Evolutionary conservation across 2,888 invertebrate species (phyloP).

Genomic region (Acronicta psi): DNA sequence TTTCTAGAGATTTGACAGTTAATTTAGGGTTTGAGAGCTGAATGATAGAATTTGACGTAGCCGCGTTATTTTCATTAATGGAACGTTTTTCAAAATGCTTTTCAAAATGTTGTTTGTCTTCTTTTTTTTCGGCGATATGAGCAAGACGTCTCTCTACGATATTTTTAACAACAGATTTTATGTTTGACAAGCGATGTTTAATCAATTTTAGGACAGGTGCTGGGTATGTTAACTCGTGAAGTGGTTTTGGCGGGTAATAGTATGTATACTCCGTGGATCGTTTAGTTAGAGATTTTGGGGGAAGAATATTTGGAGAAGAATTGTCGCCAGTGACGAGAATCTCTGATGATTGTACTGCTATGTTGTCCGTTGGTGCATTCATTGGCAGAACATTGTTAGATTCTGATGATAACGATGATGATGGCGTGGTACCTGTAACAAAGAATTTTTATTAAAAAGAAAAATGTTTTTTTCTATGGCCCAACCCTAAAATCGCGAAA

Average conservation of each 20-base stretch:
- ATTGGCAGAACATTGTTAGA: slow-evolving; percentile 38
- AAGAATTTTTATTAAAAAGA: background rate
- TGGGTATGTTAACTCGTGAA: slow-evolving; percentile 37
- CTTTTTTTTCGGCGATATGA: slow-evolving; percentile 43
- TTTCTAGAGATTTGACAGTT: slow-evolving; percentile 41
- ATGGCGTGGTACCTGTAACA: slow-evolving; percentile 34
- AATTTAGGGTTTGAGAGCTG: slow-evolving; percentile 3
- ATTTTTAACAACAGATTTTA: slow-evolving; percentile 36
- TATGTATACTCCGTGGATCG: slow-evolving; percentile 40
- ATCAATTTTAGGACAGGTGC: slow-evolving; percentile 33
- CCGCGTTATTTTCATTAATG: slow-evolving; percentile 15
- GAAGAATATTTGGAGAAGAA: slow-evolving; percentile 20
- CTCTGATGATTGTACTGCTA: slow-evolving; percentile 49
- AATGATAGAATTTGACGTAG: slow-evolving; percentile 20
- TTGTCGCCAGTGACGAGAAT: slow-evolving; percentile 57
- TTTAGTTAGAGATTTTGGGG: slow-evolving; percentile 36
- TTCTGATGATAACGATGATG: slow-evolving; percentile 25
- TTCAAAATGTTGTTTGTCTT: slow-evolving; percentile 33
- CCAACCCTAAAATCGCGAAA: no score
- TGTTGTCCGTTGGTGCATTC: slow-evolving; percentile 20
- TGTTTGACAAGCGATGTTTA: slow-evolving; percentile 40
- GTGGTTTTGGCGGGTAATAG: slow-evolving; percentile 30
- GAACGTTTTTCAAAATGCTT: slow-evolving; percentile 39
- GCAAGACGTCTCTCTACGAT: slow-evolving; percentile 35
- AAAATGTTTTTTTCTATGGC: no score